A percentile compares a stretch with the other conserved stretches of the same genome.
These are phyloP conservation scores for Phaedon cochleariae DNA, from an alignment of 2,888 invertebrate genomes.

Conservation along the genomic window DNA sequence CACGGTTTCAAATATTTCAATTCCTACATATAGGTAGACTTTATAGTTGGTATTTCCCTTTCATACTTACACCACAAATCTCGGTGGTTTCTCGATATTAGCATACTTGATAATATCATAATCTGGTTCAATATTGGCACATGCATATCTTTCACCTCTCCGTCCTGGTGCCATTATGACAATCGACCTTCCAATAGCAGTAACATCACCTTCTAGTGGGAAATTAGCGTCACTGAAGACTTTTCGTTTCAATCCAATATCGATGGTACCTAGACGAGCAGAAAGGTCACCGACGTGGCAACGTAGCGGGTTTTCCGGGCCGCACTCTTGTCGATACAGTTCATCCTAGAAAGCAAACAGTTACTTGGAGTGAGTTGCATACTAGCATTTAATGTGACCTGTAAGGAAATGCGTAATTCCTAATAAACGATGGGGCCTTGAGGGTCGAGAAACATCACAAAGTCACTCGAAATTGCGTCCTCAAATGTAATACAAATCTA, in stretches of 20 bases:
- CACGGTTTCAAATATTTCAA: too few species aligned
- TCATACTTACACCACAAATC: slow-evolving; percentile 87
- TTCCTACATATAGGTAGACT: too few species aligned
- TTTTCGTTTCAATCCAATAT: slow-evolving; percentile 78
- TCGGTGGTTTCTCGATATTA: slow-evolving; percentile 85
- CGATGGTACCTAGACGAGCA: slow-evolving; percentile 82
- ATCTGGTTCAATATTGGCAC: slow-evolving; percentile 91
- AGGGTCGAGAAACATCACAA: too few species aligned
- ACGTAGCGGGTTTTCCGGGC: slow-evolving; percentile 84
- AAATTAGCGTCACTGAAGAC: slow-evolving; percentile 88
- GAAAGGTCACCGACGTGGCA: slow-evolving; percentile 93
- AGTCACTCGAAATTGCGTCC: too few species aligned
- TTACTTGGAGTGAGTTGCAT: too few species aligned
- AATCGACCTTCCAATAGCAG: slow-evolving; percentile 84
- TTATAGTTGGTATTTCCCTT: too few species aligned
- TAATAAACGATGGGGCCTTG: too few species aligned
- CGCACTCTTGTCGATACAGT: slow-evolving; percentile 87
- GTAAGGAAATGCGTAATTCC: too few species aligned
- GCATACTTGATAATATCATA: slow-evolving; percentile 90
- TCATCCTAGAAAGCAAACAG: slow-evolving; percentile 69
- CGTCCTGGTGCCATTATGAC: slow-evolving; percentile 82
- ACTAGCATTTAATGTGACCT: too few species aligned
- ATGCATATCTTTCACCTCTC: slow-evolving; percentile 79
- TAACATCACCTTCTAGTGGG: slow-evolving; percentile 80
- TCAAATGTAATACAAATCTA: too few species aligned